Base-by-base conservation (phyloP, 2,797 vertebrate species). In the Clarias platycephalus region DNA sequence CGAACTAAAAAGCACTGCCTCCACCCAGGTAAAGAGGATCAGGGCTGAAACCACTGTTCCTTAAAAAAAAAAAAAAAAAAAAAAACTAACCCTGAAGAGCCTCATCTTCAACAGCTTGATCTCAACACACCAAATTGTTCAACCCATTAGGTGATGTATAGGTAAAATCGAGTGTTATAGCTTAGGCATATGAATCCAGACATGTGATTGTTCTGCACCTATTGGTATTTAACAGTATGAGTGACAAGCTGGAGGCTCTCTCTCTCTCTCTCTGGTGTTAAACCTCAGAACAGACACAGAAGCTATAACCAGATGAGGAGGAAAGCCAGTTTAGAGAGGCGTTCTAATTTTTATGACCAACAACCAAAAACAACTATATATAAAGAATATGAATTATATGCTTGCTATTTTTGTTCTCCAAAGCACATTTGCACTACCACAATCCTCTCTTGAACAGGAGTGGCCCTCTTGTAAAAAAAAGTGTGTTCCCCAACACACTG, bases 381-480 rank as follows among this genome's bases (percentile, higher is more conserved):
- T 26, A 57, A 72, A 58, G 26, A 83, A 34, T 62, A 24, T 40
- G 60, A 40, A 28, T 72, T 53, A 57, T 58, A 67, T 31, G 77
- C 80, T 80, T 76, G 79, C 64, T 79, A 81, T 86, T 81, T 80
- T 72, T 55, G 64, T 63, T 63, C 75, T 80, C 76, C 68, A 40
- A 86, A 86, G 90, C 89, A 90, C 82, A 84, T 90, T 91, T 91
- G 91, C 90, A 90, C 90, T 89, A 89, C 70, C 49, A 57, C 80
- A 84, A 87, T 63, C 76, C 80, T 86, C 70, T 71, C 76, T 81
- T 49, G 62, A 67, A 77, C 24, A 44, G 31, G 58, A 62, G 76
- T 34, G 63, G 57, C 66, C 80, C 72, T 80, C 28, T 82, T 3
- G 6, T 60, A 53, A 18, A 72, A 53, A 18, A 72, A 40, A 53